Percentiles rank a stretch among this genome's conserved stretches.
Evolutionary conservation across 2,797 vertebrate species (phyloP).

Genomic region (Petrocephalus schoutedeni): DNA sequence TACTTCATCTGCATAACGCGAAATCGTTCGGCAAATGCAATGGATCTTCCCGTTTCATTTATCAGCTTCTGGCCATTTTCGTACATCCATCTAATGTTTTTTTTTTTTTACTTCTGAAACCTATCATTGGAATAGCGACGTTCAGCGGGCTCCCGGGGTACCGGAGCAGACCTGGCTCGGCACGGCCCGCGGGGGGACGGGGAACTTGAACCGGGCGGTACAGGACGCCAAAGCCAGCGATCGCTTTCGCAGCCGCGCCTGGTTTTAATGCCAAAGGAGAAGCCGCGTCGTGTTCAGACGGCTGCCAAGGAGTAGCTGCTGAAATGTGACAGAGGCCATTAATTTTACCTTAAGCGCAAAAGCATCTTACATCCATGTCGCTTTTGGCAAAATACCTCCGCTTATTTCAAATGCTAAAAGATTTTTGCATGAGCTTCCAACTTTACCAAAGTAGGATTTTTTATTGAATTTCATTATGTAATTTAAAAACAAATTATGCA

Average conservation of each 20-base stretch:
- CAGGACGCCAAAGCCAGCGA: not conserved
- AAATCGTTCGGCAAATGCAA: not conserved
- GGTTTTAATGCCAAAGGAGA: not conserved
- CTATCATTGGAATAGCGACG: not conserved
- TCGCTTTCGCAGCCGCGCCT: not conserved
- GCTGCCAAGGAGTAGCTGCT: slow-evolving; percentile 14
- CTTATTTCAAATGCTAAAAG: not conserved
- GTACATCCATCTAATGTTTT: not conserved
- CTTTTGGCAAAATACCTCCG: not conserved
- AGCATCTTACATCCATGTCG: not conserved
- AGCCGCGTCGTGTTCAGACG: not conserved
- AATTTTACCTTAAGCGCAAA: slow-evolving; percentile 18
- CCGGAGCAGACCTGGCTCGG: not conserved
- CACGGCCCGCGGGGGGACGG: not conserved
- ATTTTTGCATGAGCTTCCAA: not conserved
- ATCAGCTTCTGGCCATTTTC: not conserved
- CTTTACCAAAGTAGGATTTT: not conserved
- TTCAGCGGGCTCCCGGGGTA: not conserved
- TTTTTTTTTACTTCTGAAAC: not conserved
- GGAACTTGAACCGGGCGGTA: not conserved
- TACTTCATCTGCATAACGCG: not conserved
- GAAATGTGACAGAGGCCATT: slow-evolving; percentile 20
- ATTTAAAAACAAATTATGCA: slow-evolving; percentile 7
- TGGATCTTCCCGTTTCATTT: not conserved
- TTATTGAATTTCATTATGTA: not conserved